Conservation (phyloP, 2,888 invertebrate genomes). For the Andrena fulva region DNA sequence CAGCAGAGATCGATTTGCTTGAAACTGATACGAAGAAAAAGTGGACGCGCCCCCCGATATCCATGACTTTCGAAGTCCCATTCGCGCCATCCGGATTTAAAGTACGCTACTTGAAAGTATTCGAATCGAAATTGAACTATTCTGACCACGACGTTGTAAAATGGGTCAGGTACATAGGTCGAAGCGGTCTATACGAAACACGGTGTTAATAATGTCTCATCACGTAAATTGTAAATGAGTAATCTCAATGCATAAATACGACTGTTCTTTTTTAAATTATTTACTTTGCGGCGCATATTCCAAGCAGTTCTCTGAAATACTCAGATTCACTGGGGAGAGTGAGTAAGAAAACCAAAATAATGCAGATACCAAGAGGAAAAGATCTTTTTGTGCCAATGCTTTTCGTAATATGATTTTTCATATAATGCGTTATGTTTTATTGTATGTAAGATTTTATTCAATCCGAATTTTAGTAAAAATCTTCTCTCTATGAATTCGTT, state of each 20-base stretch:
- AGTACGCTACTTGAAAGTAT: constrained; percentile 99
- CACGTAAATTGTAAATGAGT: constrained; percentile 72
- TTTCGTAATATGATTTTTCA: constrained; percentile 52
- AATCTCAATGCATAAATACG: constrained; percentile 70
- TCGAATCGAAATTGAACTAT: constrained; percentile 99
- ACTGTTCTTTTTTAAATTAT: constrained; percentile 50
- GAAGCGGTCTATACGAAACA: constrained; percentile 99
- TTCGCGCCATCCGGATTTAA: constrained; percentile 99
- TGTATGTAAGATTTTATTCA: constrained; percentile 47
- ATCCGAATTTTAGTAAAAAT: constrained; percentile 29
- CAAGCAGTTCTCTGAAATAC: constrained; percentile 57
- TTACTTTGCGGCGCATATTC: constrained; percentile 65
- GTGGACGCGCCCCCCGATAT: constrained; percentile 99
- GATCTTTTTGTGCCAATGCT: constrained; percentile 60
- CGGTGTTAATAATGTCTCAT: constrained; percentile 90
- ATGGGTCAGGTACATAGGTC: constrained; percentile 99
- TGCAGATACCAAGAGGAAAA: constrained; percentile 56
- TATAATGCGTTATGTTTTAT: constrained; percentile 35
- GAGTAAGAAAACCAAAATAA: constrained; percentile 48
- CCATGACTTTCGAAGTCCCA: constrained; percentile 99
- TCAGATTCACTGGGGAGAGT: constrained; percentile 38
- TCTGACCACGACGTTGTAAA: constrained; percentile 99
- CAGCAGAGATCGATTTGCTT: constrained; percentile 99
- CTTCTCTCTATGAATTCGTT: constrained; percentile 6
- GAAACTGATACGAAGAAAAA: constrained; percentile 99